Base-by-base conservation (phyloP, 2,888 invertebrate species). In the Lutraria lutraria region DNA sequence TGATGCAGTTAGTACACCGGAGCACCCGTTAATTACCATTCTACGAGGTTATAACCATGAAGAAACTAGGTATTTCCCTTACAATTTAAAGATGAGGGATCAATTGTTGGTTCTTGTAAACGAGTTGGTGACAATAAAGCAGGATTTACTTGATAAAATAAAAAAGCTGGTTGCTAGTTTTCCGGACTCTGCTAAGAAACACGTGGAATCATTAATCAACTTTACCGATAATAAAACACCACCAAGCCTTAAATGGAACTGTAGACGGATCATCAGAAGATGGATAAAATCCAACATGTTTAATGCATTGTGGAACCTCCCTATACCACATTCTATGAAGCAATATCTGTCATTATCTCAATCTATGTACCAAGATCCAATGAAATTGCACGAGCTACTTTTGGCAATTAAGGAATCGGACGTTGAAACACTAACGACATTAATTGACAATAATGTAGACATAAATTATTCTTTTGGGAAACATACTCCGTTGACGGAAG, bases 311-410 rank as follows among this genome's bases (percentile, higher is more conserved):
- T 76, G 89, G 13, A 29, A 29, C 8, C 83, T 93, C 34, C 91
- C 92, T 0, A 76, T 93, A 34, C 86, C 88, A 19, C 81, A 68
- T 16, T 56, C 68, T n/a, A 52, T 91, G 25, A 93, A 92, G 60
- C 56, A 76, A 6, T 89, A 87, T 53, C 52, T 89, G 3, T 76
- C 89, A 53, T 25, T 68, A 0, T 80, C 81, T 19, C 12, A 60
- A 21, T 63, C 60, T 81, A 16, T 4, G 16, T 34, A 31, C 76
- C 31, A 25, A 34, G 81, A 89, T 81, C 89, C 89, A 2, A n/a
- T 87, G 12, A 25, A 43, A 19, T 10, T 82, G 25, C 83, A 72
- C 21, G 87, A 89, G 19, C 52, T 87, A 54, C 31, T 63, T 31
- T 52, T 88, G 16, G 88, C 88, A 25, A 90, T 93, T 15, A 29